Percentiles rank a stretch among this genome's conserved stretches.
phyloP scores from a whole-genome alignment of 2,113 vertebrate genomes.

The Taxidea taxus region DNA sequence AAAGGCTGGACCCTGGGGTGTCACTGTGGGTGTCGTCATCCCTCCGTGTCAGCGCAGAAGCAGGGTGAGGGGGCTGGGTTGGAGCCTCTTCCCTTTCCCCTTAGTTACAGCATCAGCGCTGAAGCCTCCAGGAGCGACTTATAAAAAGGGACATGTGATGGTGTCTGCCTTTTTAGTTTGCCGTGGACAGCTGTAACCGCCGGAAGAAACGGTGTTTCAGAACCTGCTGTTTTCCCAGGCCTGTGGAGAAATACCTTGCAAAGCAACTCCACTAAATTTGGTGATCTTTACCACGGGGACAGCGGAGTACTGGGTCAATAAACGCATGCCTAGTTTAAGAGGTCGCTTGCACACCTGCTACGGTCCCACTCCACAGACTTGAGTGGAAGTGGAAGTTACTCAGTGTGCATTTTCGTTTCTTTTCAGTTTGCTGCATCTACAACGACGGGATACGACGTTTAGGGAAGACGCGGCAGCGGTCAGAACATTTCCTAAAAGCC shows the following conservation, averaged over 20 bases:
- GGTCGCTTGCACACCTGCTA: background rate
- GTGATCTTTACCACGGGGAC: background rate
- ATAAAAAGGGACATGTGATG: background rate
- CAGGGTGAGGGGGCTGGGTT: background rate
- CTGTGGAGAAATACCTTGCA: background rate
- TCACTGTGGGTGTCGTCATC: too few species aligned
- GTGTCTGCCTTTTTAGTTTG: background rate
- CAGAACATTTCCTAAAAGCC: background rate
- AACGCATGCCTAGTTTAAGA: background rate
- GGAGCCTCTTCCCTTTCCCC: background rate
- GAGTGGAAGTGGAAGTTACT: background rate
- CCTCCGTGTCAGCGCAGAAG: background rate
- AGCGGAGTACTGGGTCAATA: too few species aligned
- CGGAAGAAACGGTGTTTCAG: background rate
- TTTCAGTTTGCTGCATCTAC: background rate
- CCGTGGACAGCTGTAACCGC: background rate
- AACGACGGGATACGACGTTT: too few species aligned
- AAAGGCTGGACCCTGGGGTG: background rate
- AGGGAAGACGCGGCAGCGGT: accelerated
- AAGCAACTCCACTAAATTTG: background rate
- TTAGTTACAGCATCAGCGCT: background rate
- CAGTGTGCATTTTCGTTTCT: background rate
- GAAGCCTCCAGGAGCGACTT: accelerated
- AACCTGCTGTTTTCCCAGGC: background rate
- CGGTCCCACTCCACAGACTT: background rate